A percentile compares a stretch with the other conserved stretches of the same genome.
Conservation (phyloP, 30 jellyfish, hydroid and myxozoan species). For the Rhopilema esculentum region DNA sequence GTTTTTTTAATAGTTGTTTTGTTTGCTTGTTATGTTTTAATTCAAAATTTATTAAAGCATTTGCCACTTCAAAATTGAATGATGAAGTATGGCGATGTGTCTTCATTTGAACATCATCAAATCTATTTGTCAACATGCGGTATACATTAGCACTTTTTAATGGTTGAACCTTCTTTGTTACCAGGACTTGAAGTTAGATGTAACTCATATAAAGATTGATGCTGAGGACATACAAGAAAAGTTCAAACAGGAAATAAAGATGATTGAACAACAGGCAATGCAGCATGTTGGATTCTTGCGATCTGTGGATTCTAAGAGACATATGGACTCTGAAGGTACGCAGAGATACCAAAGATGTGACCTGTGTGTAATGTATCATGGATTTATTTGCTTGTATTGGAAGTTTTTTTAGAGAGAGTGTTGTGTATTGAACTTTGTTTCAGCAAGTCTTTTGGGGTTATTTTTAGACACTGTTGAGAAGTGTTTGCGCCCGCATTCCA, state of each 20-base stretch:
- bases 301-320: conserved; percentile 49
- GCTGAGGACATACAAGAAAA: conserved; percentile 50
- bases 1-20: no score
- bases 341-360: no score
- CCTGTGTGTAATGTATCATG: neutral
- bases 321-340: conserved; percentile 75
- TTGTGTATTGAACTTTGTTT: neutral
- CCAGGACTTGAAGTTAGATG: conserved; percentile 58
- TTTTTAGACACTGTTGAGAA: no score
- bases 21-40: no score
- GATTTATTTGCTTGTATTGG: neutral
- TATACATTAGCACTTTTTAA: no score
- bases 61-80: no score
- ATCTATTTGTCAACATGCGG: no score
- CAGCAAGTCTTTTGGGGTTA: neutral
- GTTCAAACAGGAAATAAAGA: conserved; percentile 23
- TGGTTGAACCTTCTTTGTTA: neutral
- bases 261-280: conserved; percentile 36
- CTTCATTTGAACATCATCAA: no score
- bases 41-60: no score
- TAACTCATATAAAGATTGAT: conserved; percentile 54
- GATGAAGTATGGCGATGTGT: no score
- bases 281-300: conserved; percentile 42
- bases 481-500: neutral
- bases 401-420: neutral